A percentile compares a stretch with the other conserved stretches of the same genome.
Conservation (phyloP, 2,113 vertebrate species). For the Callaeas wilsoni region DNA sequence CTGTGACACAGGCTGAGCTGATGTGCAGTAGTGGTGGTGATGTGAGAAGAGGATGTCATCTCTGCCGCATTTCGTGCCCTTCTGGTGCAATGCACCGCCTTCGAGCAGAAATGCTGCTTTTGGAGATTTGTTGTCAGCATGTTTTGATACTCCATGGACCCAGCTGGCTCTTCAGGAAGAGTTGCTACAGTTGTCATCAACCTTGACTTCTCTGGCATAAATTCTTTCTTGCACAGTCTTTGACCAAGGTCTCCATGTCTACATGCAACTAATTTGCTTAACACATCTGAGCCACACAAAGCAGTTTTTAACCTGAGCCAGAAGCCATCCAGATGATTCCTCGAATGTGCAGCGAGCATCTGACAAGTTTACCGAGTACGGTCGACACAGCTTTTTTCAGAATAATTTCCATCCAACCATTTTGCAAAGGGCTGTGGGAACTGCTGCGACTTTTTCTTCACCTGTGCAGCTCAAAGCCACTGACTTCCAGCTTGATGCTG, state of each 20-base stretch:
- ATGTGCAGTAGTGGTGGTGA: not conserved
- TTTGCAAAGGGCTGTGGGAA: not conserved
- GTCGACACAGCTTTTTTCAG: not conserved
- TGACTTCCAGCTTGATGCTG: not conserved
- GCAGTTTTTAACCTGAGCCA: not conserved
- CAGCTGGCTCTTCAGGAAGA: not conserved
- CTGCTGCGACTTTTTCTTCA: not conserved
- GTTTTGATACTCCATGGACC: not conserved
- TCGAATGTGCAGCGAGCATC: not conserved
- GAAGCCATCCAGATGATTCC: not conserved
- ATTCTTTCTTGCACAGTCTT: not conserved
- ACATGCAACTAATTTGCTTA: not conserved
- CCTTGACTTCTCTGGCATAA: not conserved
- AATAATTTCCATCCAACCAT: not conserved
- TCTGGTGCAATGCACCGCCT: fast-evolving
- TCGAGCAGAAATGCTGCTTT: not conserved
- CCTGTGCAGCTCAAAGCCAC: not conserved
- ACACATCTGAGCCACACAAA: not conserved
- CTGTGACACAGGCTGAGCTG: not conserved
- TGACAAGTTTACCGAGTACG: not conserved
- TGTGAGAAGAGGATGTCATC: not conserved
- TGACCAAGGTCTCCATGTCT: not conserved
- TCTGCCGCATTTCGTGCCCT: not conserved
- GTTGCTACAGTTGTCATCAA: not conserved
- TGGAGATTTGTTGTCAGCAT: not conserved